These are phyloP conservation scores for Cheilosia vulpina DNA, from an alignment of 2,888 invertebrate genomes.

Conservation along the genomic window DNA sequence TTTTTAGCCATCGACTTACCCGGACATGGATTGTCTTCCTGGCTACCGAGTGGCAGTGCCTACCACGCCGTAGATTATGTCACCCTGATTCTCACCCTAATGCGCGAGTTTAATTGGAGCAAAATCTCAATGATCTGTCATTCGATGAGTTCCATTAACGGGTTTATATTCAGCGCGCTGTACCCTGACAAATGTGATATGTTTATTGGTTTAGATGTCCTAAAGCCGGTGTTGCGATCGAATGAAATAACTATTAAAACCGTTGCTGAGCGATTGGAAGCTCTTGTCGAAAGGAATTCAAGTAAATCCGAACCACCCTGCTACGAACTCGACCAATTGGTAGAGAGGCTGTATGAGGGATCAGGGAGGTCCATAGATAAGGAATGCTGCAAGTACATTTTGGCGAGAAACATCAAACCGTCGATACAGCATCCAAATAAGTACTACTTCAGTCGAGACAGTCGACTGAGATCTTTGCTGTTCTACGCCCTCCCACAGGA, in stretches of 20 bases:
- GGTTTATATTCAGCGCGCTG: constrained; percentile 86
- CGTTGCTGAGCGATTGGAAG: constrained; percentile 82
- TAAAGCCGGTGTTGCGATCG: constrained; percentile 79
- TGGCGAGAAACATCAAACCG: constrained; percentile 85
- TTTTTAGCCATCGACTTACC: constrained; percentile 89
- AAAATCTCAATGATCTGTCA: constrained; percentile 88
- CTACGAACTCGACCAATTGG: constrained; percentile 86
- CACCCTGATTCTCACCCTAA: constrained; percentile 85
- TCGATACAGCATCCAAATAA: constrained; percentile 86
- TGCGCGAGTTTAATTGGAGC: constrained; percentile 88
- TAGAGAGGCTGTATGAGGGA: constrained; percentile 85
- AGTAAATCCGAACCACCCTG: constrained; percentile 85
- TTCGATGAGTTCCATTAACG: constrained; percentile 87
- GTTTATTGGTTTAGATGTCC: constrained; percentile 80
- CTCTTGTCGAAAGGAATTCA: constrained; percentile 82
- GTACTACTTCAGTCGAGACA: constrained; percentile 87
- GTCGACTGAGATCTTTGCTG: constrained; percentile 85
- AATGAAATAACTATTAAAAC: constrained; percentile 77
- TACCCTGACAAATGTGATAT: constrained; percentile 85
- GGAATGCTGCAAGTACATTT: constrained; percentile 85
- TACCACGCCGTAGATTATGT: constrained; percentile 84
- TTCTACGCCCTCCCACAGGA: constrained; percentile 81
- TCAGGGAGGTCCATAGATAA: constrained; percentile 85
- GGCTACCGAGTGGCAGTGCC: constrained; percentile 86
- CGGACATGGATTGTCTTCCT: constrained; percentile 89